phyloP scores from a whole-genome alignment of 2,113 vertebrate species.

The Nerophis ophidion region DNA sequence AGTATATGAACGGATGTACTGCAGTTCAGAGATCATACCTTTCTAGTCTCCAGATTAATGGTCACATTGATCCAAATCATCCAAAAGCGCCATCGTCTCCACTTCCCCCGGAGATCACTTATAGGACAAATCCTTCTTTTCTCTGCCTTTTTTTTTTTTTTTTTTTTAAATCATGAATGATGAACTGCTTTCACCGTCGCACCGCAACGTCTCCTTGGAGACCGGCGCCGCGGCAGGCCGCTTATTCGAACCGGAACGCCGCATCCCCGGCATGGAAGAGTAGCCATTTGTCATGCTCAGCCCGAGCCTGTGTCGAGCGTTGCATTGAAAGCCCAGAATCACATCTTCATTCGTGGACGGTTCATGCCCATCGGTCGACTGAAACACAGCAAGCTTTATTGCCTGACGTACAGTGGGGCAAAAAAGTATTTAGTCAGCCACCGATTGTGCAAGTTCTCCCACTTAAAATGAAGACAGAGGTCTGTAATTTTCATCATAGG shows the following conservation, averaged over 20 bases:
- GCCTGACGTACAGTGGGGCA: no score
- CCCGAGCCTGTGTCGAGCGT: slow-evolving; percentile 11
- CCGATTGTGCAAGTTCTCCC: no score
- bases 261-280: slow-evolving; percentile 31
- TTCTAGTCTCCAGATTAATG: no score
- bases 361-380: no score
- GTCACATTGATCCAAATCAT: slow-evolving; percentile 5
- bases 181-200: slow-evolving; percentile 22
- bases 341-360: neutral
- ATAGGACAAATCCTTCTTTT: slow-evolving; percentile 19
- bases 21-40: no score
- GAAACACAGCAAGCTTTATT: no score
- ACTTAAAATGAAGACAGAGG: no score
- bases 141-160: slow-evolving; percentile 15
- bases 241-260: slow-evolving; percentile 40
- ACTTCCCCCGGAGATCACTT: slow-evolving; percentile 32
- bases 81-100: slow-evolving; percentile 5
- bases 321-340: no score
- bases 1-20: no score
- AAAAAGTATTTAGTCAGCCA: no score
- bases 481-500: no score
- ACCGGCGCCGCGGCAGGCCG: slow-evolving; percentile 18
- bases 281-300: slow-evolving; percentile 49
- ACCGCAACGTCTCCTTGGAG: slow-evolving; percentile 27
- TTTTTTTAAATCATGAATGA: slow-evolving; percentile 23